A percentile compares a stretch with the other conserved stretches of the same genome.
Evolutionary conservation across 2,113 vertebrate species (phyloP).

Genomic region (Amblyopsis rosae): DNA sequence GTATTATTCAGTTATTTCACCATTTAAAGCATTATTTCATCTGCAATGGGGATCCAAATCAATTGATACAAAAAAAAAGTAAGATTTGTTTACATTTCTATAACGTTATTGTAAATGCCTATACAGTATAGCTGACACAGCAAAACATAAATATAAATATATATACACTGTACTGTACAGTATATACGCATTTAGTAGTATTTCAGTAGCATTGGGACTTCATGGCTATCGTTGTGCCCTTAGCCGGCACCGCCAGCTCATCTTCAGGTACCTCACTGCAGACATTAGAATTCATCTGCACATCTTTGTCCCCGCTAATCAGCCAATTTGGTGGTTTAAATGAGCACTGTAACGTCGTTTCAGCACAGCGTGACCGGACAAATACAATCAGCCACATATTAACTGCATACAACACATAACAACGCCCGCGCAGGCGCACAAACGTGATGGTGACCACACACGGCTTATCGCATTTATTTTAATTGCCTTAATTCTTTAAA

Average conservation of each 20-base stretch:
- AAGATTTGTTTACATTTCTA: no score
- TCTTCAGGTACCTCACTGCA: neutral
- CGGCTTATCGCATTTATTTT: conserved; percentile 1
- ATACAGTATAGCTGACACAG: no score
- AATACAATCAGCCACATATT: conserved; percentile 42
- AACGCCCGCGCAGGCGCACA: neutral
- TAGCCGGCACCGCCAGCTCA: conserved; percentile 12
- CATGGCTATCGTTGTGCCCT: conserved; percentile 31
- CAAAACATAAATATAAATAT: no score
- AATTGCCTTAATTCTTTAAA: conserved; percentile 10
- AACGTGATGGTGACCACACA: neutral
- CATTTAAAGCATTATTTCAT: no score
- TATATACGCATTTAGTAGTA: no score
- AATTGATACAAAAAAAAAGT: no score
- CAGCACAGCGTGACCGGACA: conserved; percentile 43
- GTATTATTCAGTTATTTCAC: no score
- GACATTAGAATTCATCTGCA: conserved; percentile 34
- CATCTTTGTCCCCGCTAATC: conserved; percentile 28
- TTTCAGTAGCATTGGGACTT: conserved; percentile 10
- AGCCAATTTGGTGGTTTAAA: conserved; percentile 47
- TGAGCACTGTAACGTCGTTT: conserved; percentile 44
- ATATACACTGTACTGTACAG: no score
- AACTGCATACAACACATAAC: conserved; percentile 4
- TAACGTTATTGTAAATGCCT: no score
- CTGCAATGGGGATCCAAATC: no score